Evolutionary conservation across 2,888 invertebrate species (phyloP), one percentile per base, ranked within the genome.

Genomic region (Dicyrtomina minuta): DNA sequence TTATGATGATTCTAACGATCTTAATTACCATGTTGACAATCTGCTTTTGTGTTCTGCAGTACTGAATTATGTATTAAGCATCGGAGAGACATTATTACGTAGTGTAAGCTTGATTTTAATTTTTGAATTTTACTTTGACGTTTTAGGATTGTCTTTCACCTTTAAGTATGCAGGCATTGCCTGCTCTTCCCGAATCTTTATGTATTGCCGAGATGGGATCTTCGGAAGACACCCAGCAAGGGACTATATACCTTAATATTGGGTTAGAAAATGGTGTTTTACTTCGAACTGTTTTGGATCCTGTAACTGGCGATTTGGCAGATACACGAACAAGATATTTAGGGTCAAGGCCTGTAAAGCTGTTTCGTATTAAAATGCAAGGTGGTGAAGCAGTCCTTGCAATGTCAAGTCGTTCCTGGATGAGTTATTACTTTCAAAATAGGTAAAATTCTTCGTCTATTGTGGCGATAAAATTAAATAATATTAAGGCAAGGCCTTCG

Each of bases 341-440:
- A 60, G 99, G 99, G 26, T 93, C 95, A 0, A 86, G 95, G 62
- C 93, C 98, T 0, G 98, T 99, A 0, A 97, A 98, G 82, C 85
- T 99, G 4, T 99, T 98, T 82, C 88, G 95, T 80, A 96, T 99
- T 68, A 87, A 88, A 74, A 96, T 98, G 88, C 98, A 99, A 81
- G 93, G 93, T 15, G 90, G 92, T 12, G 96, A 99, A 82, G 96
- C 98, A 0, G 97, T 99, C 0, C 83, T 99, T 41, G 99, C 99
- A 0, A 96, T 98, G 87, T 98, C 97, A 0, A 96, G 96, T 77
- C 87, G 99, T 76, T 94, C 96, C 0, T 99, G 99, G 99, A 85
- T 99, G 26, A 96, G 96, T 80, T 99, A 99, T 81, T 95, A 95
- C 80, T 96, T 98, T 82, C 99, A 99, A 82, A 97, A 94, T 83